These are phyloP conservation scores for Megastigmus dorsalis DNA, from an alignment of 2,888 invertebrate genomes.

Conservation along the genomic window DNA sequence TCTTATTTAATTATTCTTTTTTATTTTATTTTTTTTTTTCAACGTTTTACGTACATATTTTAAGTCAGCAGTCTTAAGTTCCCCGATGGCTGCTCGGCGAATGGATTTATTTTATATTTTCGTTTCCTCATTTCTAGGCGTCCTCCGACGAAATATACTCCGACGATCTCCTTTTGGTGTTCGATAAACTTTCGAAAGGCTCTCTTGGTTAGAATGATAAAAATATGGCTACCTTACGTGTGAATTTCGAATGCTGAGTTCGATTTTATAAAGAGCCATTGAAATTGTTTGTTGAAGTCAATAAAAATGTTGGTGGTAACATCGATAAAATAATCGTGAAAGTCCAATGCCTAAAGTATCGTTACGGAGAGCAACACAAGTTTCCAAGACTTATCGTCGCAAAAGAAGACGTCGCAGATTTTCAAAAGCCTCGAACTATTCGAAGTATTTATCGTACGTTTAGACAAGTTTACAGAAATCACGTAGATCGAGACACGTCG, in stretches of 20 bases:
- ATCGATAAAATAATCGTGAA: neutral
- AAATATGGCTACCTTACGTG: neutral
- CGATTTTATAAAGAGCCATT: neutral
- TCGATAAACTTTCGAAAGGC: neutral
- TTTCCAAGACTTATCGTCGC: neutral
- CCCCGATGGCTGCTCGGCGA: conserved; percentile 53
- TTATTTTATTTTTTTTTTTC: conserved; percentile 26
- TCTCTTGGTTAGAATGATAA: neutral
- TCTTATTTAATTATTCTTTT: neutral
- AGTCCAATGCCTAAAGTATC: neutral
- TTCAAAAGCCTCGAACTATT: neutral
- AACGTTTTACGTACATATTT: conserved; percentile 41
- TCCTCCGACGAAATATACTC: neutral
- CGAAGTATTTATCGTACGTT: neutral
- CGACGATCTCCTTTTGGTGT: neutral
- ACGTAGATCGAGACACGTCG: conserved; percentile 11
- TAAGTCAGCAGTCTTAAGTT: conserved; percentile 53
- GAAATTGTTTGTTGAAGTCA: neutral
- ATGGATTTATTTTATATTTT: conserved; percentile 26
- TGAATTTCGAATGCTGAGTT: no score
- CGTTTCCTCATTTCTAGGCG: conserved; percentile 10
- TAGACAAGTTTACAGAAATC: conserved; percentile 23
- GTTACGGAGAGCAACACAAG: neutral
- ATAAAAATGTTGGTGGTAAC: neutral
- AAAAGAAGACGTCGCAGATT: neutral